Evolutionary conservation across 2,888 invertebrate species (phyloP).

Genomic region (Helleia helle): DNA sequence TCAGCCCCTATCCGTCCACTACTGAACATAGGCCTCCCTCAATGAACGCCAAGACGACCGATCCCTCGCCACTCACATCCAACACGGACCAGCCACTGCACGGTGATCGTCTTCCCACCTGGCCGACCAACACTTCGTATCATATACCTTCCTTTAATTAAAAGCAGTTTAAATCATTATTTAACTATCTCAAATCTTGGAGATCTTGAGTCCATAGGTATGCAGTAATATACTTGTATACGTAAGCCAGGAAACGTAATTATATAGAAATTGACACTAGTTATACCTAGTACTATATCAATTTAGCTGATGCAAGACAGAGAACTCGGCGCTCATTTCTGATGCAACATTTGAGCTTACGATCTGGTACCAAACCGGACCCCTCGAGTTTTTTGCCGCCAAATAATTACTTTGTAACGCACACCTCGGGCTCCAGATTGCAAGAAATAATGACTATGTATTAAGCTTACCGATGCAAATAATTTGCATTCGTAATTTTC

Average conservation of each 20-base stretch:
- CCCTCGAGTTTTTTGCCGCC: constrained; percentile 18
- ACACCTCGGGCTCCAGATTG: not conserved
- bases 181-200: not conserved
- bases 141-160: too few relatives aligned
- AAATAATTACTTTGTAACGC: constrained; percentile 21
- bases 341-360: constrained; percentile 39
- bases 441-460: not conserved
- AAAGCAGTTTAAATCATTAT: not conserved
- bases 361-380: constrained; percentile 22
- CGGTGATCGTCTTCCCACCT: too few relatives aligned
- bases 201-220: not conserved
- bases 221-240: not conserved
- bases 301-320: constrained; percentile 32
- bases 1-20: too few relatives aligned
- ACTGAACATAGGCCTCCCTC: too few relatives aligned
- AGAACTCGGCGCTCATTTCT: constrained; percentile 31
- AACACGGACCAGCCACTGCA: too few relatives aligned
- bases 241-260: not conserved
- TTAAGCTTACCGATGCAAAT: constrained; percentile 1
- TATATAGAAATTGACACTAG: not conserved
- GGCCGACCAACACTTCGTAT: too few relatives aligned
- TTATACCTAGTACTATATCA: not conserved
- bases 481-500: not conserved
- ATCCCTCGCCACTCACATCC: too few relatives aligned
- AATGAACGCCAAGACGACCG: too few relatives aligned